Evolutionary conservation across 37 sponge, comb jelly and placozoan genomes (phyloP).

Genomic region (Bolinopsis microptera): DNA sequence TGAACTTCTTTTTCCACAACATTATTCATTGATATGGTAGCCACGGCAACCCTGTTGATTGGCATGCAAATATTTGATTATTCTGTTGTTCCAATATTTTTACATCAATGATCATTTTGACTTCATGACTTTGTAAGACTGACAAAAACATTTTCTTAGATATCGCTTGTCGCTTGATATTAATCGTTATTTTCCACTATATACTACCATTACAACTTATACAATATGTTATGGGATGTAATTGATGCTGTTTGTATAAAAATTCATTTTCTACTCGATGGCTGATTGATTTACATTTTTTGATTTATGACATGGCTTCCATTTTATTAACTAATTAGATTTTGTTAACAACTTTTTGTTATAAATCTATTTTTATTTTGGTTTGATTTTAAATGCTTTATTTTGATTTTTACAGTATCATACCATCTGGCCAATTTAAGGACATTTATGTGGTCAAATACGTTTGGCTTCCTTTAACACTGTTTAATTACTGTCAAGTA

Average conservation of each 20-base stretch:
- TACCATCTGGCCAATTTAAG: too few relatives aligned
- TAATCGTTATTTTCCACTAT: too few relatives aligned
- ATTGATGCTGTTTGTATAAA: too few relatives aligned
- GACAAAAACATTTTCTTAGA: too few relatives aligned
- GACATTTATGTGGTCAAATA: too few relatives aligned
- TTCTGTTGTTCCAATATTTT: neutral
- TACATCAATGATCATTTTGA: too few relatives aligned
- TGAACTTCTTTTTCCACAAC: constrained; percentile 29
- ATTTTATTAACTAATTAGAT: neutral
- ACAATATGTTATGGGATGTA: too few relatives aligned
- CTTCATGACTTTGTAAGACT: too few relatives aligned
- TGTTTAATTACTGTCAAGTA: too few relatives aligned
- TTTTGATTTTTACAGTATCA: neutral
- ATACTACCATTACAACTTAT: too few relatives aligned
- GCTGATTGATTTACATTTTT: neutral
- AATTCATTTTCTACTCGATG: neutral
- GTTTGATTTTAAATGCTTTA: neutral
- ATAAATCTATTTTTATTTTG: neutral
- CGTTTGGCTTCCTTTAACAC: too few relatives aligned
- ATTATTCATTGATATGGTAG: neutral
- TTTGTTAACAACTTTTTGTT: neutral
- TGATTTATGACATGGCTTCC: neutral
- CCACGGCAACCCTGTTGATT: neutral
- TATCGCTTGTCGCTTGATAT: too few relatives aligned
- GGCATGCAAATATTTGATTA: neutral